Evolutionary conservation across 2,888 invertebrate species (phyloP).

Genomic region (Platycnemis pennipes): DNA sequence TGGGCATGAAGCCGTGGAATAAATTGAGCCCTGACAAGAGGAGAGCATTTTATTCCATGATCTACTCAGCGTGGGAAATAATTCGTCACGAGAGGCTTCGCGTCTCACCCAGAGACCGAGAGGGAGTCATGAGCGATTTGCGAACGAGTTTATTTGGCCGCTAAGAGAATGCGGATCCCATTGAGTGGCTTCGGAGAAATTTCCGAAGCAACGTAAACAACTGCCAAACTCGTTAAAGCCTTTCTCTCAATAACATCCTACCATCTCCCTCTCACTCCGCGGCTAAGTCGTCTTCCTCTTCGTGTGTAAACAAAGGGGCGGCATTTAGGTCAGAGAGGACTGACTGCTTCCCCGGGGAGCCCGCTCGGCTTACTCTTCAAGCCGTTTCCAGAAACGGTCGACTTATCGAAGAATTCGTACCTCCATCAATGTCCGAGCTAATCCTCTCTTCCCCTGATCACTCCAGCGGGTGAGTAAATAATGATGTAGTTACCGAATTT

Average conservation of each 20-base stretch:
- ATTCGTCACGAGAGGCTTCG: no score
- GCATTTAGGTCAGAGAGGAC: background rate
- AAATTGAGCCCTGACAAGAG: background rate
- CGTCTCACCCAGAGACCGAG: background rate
- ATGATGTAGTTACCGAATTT: no score
- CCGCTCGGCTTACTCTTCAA: no score
- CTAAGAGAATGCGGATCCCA: background rate
- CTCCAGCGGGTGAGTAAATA: no score
- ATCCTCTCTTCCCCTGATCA: no score
- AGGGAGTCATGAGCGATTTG: background rate
- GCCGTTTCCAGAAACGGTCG: no score
- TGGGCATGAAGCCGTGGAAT: background rate
- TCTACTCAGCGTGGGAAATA: no score
- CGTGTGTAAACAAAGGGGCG: background rate
- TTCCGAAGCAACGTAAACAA: background rate
- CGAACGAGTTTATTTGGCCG: background rate
- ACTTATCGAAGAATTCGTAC: no score
- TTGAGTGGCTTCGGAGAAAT: background rate
- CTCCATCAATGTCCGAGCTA: no score
- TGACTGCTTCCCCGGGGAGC: no score
- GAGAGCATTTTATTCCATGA: no score
- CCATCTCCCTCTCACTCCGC: background rate
- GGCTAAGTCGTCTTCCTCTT: background rate
- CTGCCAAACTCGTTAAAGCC: background rate
- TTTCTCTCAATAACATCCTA: background rate